Base-by-base conservation (phyloP, 2,113 vertebrate genomes). In the Limanda limanda region DNA sequence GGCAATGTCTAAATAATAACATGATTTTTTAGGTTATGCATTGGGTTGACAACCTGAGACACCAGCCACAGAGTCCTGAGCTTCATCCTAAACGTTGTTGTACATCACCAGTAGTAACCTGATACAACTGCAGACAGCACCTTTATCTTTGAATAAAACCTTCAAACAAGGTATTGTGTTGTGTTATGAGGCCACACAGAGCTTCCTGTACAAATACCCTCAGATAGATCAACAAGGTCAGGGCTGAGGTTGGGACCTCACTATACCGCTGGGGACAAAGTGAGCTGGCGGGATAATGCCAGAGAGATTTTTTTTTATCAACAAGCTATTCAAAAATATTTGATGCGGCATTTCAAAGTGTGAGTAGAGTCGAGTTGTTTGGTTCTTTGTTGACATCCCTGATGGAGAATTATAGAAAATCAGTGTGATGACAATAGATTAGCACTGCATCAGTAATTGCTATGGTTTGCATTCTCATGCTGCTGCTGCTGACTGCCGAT, bases 401-500 rank as follows among this genome's bases (percentile, higher is more conserved):
- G 35, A 37, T 9, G 9, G 35, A 18, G 48, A 51, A 51, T 5
- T 51, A 51, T 7, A 9, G 48, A 51, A 21, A n/a, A 54, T 9
- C 18, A 2, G 51, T 54, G 18, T 54, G n/a, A 54, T 54, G 13
- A 21, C 51, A 21, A 24, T 13, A 62, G 21, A 54, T 31, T 0
- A 14, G 64, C 24, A 9, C 14, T 67, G 25, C 21, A 62, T 56
- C 24, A 51, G 40, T 35, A 9, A 52, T 65, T 18, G 58, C 14
- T 60, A 57, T 23, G 69, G 35, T 71, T 2, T 79, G 60, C 76
- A 81, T 68, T 85, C 65, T 76, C 74, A 68, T 71, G 73, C 62
- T 68, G 82, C 51, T 54, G 80, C 82, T 71, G 73, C 62, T 72
- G 63, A 75, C 81, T 64, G 71, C 56, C 67, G 60, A 72, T 76